Base-by-base conservation (phyloP, 2,888 invertebrate genomes). In the Synergus itoensis region DNA sequence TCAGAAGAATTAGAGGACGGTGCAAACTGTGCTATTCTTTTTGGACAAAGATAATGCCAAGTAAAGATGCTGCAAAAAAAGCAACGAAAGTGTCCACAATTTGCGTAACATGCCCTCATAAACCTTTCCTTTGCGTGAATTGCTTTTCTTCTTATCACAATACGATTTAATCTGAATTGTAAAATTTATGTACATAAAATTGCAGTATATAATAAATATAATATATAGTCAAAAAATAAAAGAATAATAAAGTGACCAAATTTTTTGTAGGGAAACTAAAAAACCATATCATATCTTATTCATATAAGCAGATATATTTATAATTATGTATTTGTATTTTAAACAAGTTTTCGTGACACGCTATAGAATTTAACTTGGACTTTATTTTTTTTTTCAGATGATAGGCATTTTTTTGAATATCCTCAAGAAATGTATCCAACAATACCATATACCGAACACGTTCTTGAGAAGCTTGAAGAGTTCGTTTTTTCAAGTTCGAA, bases 401-500 rank as follows among this genome's bases (percentile, higher is more conserved):
- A 53, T 28, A 48, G 1, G 36, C 9, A 53, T 4, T 40, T 57
- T 48, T 40, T 73, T 16, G 53, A 73, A 36, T 28, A 36, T 57
- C 40, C 7, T 1, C 28, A 53, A n/a, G 53, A 73, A 48, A 36
- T 53, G 28, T 57, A 53, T n/a, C 28, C 69, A 28, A 1, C 48
- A 36, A 48, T 8, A 69, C 16, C 53, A 1, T 73, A 53, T 53
- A 36, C 48, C 4, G 53, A 73, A 53, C 73, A 73, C 16, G 5
- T 48, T 28, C 69, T 73, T 73, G 69, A 53, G 48, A 73, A 57
- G 12, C n/a, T 73, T 9, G 73, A 73, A 53, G 73, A 73, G 53
- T 73, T 73, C 36, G 73, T 73, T 53, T 48, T 73, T n/a, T 73
- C 73, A 57, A 73, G 53, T 53, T 40, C 73, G 53, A 73, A 73